These are phyloP conservation scores for Porites rus DNA, from an alignment of 92 coral and sea anemone genomes.

Conservation along the genomic window DNA sequence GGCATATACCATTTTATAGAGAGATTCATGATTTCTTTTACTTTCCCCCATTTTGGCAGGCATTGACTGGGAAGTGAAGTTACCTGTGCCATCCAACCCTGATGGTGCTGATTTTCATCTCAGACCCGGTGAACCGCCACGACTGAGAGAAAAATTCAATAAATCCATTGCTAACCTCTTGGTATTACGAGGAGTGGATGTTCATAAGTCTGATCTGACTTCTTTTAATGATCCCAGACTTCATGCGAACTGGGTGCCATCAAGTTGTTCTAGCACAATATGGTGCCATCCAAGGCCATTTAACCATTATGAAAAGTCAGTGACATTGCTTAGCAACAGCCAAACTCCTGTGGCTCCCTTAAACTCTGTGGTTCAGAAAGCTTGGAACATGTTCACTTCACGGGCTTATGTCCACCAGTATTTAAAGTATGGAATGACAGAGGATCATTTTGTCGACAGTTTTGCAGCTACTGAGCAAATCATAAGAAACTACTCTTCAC, in stretches of 20 bases:
- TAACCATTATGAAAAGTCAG: slow-evolving; percentile 89
- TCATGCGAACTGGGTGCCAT: slow-evolving; percentile 83
- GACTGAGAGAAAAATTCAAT: slow-evolving; percentile 67
- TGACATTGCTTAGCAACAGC: slow-evolving; percentile 91
- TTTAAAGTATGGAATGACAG: slow-evolving; percentile 88
- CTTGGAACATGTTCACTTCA: slow-evolving; percentile 98
- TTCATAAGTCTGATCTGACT: slow-evolving; percentile 79
- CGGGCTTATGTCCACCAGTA: slow-evolving; percentile 98
- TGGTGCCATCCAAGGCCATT: slow-evolving; percentile 90
- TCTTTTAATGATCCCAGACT: slow-evolving; percentile 82
- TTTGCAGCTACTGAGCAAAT: slow-evolving; percentile 96
- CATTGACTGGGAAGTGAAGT: slow-evolving; percentile 93
- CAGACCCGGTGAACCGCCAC: slow-evolving; percentile 46
- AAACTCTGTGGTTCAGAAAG: slow-evolving; percentile 87
- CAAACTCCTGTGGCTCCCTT: slow-evolving; percentile 90
- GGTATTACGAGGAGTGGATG: slow-evolving; percentile 92
- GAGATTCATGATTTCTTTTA: not conserved
- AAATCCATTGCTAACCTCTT: slow-evolving; percentile 90
- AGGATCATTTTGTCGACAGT: slow-evolving; percentile 97
- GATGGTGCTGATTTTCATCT: slow-evolving; percentile 57
- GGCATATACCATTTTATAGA: too few relatives aligned
- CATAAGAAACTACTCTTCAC: slow-evolving; percentile 79
- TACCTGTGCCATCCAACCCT: slow-evolving; percentile 68
- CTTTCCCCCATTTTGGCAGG: slow-evolving; percentile 54
- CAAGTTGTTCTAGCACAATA: slow-evolving; percentile 54